Evolutionary conservation across 2,797 vertebrate species (phyloP).

Genomic region (Lepilemur ruficaudatus): DNA sequence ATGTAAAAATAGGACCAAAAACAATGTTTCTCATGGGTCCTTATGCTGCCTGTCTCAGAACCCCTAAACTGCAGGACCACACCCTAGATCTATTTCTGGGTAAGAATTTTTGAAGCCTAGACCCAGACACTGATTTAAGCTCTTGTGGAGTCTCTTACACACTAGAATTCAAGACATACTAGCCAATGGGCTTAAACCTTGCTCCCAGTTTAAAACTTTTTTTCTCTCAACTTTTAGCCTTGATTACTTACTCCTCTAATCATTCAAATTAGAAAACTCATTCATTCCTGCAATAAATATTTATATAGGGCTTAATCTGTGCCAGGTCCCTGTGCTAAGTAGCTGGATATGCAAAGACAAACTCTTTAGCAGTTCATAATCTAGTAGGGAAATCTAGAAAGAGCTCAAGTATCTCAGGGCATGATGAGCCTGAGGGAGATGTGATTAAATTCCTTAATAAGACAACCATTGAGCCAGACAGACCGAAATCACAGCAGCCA

Average conservation of each 20-base stretch:
- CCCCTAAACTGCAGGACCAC: neutral
- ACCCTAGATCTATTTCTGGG: neutral
- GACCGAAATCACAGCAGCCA: neutral
- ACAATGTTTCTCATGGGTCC: neutral
- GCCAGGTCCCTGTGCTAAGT: neutral
- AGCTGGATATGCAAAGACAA: constrained; percentile 5
- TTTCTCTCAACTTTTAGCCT: neutral
- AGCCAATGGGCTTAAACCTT: neutral
- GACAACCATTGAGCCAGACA: neutral
- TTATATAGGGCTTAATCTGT: neutral
- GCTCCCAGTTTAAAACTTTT: neutral
- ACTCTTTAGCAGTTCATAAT: neutral
- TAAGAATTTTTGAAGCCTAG: neutral
- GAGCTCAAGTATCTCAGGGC: neutral
- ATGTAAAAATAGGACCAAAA: neutral
- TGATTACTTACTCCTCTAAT: neutral
- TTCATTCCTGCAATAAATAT: neutral
- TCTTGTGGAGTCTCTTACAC: neutral
- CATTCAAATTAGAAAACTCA: neutral
- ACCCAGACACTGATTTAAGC: neutral
- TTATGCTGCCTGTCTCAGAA: neutral
- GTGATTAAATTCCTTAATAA: neutral
- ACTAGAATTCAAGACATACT: neutral
- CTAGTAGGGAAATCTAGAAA: neutral
- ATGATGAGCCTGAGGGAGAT: neutral